These are phyloP conservation scores for Elymnias hypermnestra DNA, from an alignment of 1,140 invertebrate genomes.

Conservation along the genomic window DNA sequence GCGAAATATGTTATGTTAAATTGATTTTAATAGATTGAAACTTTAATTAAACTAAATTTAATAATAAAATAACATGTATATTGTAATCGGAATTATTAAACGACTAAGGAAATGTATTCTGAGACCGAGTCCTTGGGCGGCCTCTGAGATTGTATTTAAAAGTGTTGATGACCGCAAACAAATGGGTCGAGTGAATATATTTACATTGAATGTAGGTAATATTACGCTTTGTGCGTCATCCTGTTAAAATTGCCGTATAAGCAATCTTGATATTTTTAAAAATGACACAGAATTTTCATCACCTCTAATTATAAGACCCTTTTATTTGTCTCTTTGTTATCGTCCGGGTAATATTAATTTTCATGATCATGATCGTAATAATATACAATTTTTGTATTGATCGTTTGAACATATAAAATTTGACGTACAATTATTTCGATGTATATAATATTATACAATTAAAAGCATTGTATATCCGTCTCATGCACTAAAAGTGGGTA, in stretches of 20 bases:
- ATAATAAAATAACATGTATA: too few relatives aligned
- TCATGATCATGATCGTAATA: too few relatives aligned
- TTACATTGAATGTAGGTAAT: conserved; percentile 14
- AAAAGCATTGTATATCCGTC: too few relatives aligned
- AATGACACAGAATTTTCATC: conserved; percentile 6
- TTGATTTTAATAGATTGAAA: too few relatives aligned
- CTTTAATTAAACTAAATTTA: too few relatives aligned
- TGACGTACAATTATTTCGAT: too few relatives aligned
- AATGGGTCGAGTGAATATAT: conserved; percentile 16
- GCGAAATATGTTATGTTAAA: too few relatives aligned
- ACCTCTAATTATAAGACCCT: not conserved
- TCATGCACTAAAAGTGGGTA: too few relatives aligned
- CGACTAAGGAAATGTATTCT: conserved; percentile 3
- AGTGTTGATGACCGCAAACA: conserved; percentile 20
- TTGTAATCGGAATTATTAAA: not conserved
- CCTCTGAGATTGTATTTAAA: conserved; percentile 13
- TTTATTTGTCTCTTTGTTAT: not conserved
- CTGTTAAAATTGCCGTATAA: conserved; percentile 8
- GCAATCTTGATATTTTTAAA: conserved; percentile 15
- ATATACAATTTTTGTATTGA: too few relatives aligned
- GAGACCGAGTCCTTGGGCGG: not conserved
- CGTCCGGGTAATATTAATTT: too few relatives aligned
- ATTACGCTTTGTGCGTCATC: conserved; percentile 18
- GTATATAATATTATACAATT: too few relatives aligned
- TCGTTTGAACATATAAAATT: too few relatives aligned